Evolutionary conservation across 2,113 vertebrate species (phyloP).

Genomic region (Centropus unirufus): DNA sequence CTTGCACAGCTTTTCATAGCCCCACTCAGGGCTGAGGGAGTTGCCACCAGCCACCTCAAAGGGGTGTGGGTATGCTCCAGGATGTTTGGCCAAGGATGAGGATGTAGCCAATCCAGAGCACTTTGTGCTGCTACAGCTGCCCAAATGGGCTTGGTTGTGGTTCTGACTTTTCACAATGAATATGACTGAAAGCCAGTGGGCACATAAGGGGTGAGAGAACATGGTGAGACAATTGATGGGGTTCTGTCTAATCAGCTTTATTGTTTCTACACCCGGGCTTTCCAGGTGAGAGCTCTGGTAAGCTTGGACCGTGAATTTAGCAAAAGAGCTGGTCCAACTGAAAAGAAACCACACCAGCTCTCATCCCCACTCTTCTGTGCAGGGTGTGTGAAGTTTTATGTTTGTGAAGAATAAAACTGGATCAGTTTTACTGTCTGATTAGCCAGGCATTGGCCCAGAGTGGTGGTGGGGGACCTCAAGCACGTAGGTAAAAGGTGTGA

Average conservation of each 20-base stretch:
- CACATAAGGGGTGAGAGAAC: background rate
- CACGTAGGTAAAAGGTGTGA: background rate
- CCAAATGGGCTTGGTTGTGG: background rate
- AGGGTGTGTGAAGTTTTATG: background rate
- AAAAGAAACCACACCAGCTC: background rate
- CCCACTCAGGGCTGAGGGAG: background rate
- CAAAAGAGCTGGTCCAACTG: background rate
- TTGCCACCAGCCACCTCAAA: background rate
- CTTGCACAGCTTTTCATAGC: background rate
- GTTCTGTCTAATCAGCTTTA: background rate
- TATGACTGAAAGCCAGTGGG: background rate
- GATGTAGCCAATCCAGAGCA: background rate
- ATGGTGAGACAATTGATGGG: fast-evolving
- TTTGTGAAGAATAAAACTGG: background rate
- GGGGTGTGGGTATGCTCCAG: background rate
- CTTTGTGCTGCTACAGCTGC: background rate
- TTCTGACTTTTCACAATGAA: background rate
- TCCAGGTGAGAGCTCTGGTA: background rate
- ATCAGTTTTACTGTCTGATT: background rate
- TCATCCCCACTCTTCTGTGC: background rate
- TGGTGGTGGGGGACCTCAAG: background rate
- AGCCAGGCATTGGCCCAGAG: background rate
- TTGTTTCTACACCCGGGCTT: fast-evolving
- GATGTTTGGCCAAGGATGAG: background rate
- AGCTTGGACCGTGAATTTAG: background rate